Base-by-base conservation (phyloP, 2,888 invertebrate genomes). In the Trachelus tabidus region DNA sequence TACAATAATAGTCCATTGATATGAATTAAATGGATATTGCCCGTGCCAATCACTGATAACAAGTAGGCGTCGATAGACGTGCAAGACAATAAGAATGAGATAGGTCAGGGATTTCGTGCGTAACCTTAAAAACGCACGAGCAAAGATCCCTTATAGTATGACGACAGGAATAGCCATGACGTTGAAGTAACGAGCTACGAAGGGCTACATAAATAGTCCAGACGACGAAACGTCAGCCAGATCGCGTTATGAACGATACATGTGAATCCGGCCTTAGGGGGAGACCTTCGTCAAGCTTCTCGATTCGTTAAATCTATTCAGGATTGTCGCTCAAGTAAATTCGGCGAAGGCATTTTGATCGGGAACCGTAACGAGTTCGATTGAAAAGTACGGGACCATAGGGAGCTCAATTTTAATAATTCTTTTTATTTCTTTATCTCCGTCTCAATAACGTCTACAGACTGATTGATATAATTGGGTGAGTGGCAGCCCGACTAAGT, bases 401-500 rank as follows among this genome's bases (percentile, higher is more conserved):
- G 56, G 23, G 56, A 23, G 23, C 0, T 56, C 23, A 56, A 56
- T 56, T 56, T 56, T 23, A 56, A 56, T 23, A 56, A 56, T 56
- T 56, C 6, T 40, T 56, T 56, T 56, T 56, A 56, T 56, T 56
- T 56, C 56, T 56, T 1, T 23, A 23, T 56, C 56, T 56, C 23
- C 56, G 71, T 12, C 71, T 71, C 33, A 30, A 71, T 33, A 33
- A 71, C 31, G 71, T 71, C 71, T 69, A 75, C 82, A 82, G 80
- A 79, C 80, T 85, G 86, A 88, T 88, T 86, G 85, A 87, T 87
- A 87, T 87, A 88, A 88, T 87, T 87, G 84, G 87, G 80, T 84
- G 87, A 87, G 83, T 85, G 85, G 83, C 84, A 86, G 85, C 82
- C 85, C 85, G 83, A 83, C 83, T 79, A 81, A 85, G 83, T 74